phyloP scores from a whole-genome alignment of 2,797 vertebrate species.

The Novumbra hubbsi region DNA sequence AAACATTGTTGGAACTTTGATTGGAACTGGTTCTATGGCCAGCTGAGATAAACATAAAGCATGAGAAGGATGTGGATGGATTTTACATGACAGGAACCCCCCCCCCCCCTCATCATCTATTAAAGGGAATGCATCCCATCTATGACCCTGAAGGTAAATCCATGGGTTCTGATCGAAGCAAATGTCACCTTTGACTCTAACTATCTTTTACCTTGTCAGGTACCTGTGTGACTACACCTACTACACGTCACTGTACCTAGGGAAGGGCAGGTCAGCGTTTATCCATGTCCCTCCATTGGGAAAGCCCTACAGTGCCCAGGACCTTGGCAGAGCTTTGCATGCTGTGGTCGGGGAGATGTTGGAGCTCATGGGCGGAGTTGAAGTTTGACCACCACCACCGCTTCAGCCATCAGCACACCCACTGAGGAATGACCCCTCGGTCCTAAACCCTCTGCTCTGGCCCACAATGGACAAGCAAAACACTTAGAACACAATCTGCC shows the following conservation, averaged over 20 bases:
- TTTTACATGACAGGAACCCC: too few species aligned
- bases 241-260: slow-evolving; percentile 89
- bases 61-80: too few species aligned
- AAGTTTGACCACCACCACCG: slow-evolving; percentile 57
- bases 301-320: slow-evolving; percentile 83
- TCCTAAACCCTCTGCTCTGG: neutral
- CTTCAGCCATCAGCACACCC: slow-evolving; percentile 32
- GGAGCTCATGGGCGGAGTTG: slow-evolving; percentile 64
- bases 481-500: neutral
- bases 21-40: too few species aligned
- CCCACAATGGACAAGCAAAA: neutral
- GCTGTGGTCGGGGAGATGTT: slow-evolving; percentile 86
- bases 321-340: slow-evolving; percentile 84
- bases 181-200: neutral
- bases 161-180: neutral
- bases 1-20: too few species aligned
- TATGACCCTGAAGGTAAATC: neutral
- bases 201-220: slow-evolving; percentile 57
- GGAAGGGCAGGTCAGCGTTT: slow-evolving; percentile 82
- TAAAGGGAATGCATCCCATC: neutral
- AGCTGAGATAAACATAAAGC: too few species aligned
- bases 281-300: slow-evolving; percentile 91
- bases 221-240: slow-evolving; percentile 98
- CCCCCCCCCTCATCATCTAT: neutral
- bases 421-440: neutral